Evolutionary conservation across 2,797 vertebrate species (phyloP).

Genomic region (Botia almorhae): DNA sequence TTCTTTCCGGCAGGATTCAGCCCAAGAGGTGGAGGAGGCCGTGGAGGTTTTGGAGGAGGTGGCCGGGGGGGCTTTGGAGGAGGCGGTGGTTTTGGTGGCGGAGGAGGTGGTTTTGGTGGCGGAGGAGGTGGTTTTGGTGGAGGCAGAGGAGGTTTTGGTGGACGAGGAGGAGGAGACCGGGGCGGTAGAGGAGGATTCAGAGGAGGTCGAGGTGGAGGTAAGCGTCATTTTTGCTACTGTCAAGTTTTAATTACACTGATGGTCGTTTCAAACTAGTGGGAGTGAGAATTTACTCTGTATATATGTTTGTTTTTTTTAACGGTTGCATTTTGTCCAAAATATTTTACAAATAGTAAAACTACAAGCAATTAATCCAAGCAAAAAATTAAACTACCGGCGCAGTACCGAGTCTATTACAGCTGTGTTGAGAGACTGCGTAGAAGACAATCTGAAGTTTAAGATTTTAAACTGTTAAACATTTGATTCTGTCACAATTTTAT

Average conservation of each 20-base stretch:
- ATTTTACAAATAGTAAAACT: too few relatives aligned
- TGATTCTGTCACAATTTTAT: too few relatives aligned
- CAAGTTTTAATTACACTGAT: neutral
- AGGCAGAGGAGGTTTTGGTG: conserved; percentile 67
- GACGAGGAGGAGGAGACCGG: conserved; percentile 59
- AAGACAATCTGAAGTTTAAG: too few relatives aligned
- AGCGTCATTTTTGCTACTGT: neutral
- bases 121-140: conserved; percentile 71
- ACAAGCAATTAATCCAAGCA: too few relatives aligned
- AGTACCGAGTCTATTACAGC: too few relatives aligned
- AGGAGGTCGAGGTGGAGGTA: conserved; percentile 72
- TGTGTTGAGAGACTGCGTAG: too few relatives aligned
- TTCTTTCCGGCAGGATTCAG: conserved; percentile 71
- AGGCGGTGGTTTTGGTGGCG: conserved; percentile 5
- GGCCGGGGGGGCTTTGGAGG: conserved; percentile 66
- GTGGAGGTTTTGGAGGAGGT: conserved; percentile 64
- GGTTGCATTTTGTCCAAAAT: neutral
- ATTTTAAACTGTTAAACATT: too few relatives aligned
- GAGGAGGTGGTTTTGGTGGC: conserved; percentile 15
- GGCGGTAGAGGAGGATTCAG: conserved; percentile 72
- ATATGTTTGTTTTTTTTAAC: neutral
- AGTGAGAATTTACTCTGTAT: neutral
- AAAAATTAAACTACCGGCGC: too few relatives aligned
- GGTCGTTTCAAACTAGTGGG: conserved; percentile 39
- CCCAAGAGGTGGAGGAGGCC: conserved; percentile 74